phyloP scores from a whole-genome alignment of 2,888 invertebrate species.

The Trachelus iudaicus region DNA sequence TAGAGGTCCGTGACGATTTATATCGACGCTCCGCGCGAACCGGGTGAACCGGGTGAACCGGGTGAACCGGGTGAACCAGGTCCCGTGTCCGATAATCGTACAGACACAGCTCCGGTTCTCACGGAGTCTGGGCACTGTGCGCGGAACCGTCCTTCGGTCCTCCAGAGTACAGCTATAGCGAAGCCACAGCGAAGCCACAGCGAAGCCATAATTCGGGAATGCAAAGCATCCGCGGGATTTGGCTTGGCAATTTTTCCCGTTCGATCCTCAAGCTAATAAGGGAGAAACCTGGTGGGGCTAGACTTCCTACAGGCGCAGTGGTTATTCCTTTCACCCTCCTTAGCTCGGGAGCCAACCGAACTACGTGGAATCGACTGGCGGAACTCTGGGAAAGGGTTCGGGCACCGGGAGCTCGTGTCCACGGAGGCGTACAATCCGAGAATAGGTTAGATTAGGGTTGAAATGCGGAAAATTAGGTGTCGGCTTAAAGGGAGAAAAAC shows the following conservation, averaged over 20 bases:
- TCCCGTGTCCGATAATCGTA: constrained; percentile 4
- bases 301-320: not conserved
- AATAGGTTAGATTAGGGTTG: constrained; percentile 25
- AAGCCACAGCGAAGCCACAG: not conserved
- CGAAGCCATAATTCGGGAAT: constrained; percentile 22
- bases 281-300: not conserved
- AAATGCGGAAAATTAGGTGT: constrained; percentile 25
- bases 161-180: not conserved
- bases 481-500: constrained; percentile 28
- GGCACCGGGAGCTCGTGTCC: not conserved
- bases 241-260: constrained; percentile 33
- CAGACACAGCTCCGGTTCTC: not conserved
- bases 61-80: constrained; percentile 29
- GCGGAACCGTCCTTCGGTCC: not conserved
- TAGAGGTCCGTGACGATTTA: constrained; percentile 59
- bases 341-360: not conserved
- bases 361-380: not conserved
- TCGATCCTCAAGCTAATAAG: constrained; percentile 7
- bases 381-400: constrained; percentile 3
- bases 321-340: not conserved
- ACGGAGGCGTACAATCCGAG: constrained; percentile 10
- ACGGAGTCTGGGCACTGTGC: not conserved
- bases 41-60: constrained; percentile 32
- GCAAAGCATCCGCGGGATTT: constrained; percentile 30
- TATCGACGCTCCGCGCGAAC: constrained; percentile 38